These are phyloP conservation scores for Enteromius viviparus DNA, from an alignment of 2,797 vertebrate genomes.

Conservation along the genomic window DNA sequence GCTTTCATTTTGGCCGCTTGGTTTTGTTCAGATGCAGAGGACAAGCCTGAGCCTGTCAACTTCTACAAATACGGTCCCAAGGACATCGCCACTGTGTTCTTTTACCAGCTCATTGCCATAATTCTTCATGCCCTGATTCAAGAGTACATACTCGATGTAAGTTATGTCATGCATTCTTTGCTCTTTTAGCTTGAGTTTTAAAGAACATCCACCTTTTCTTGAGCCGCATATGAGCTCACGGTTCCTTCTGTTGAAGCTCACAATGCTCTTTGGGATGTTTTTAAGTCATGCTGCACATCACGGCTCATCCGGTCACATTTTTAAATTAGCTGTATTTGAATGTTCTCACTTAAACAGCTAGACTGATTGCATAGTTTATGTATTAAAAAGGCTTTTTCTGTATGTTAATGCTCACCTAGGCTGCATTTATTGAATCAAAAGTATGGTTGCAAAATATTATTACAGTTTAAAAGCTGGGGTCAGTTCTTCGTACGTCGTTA, in stretches of 20 bases:
- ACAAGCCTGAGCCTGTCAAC: slow-evolving; percentile 75
- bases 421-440: not conserved
- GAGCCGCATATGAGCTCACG: not conserved
- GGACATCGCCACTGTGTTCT: slow-evolving; percentile 85
- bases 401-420: not conserved
- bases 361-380: too few species aligned
- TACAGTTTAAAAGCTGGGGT: too few species aligned
- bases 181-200: not conserved
- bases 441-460: too few species aligned
- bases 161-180: slow-evolving; percentile 52
- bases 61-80: slow-evolving; percentile 83
- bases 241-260: not conserved
- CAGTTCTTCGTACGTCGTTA: too few species aligned
- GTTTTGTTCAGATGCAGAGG: slow-evolving; percentile 67
- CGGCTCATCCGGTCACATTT: too few species aligned
- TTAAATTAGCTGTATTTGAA: not conserved
- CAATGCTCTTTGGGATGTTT: not conserved
- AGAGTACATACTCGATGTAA: slow-evolving; percentile 85
- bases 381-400: too few species aligned
- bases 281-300: not conserved
- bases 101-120: slow-evolving; percentile 85
- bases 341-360: too few species aligned
- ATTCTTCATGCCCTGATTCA: slow-evolving; percentile 87
- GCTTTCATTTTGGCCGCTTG: not conserved
- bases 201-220: not conserved